Conservation (phyloP, 1,140 invertebrate species). For the Drosophila lini region DNA sequence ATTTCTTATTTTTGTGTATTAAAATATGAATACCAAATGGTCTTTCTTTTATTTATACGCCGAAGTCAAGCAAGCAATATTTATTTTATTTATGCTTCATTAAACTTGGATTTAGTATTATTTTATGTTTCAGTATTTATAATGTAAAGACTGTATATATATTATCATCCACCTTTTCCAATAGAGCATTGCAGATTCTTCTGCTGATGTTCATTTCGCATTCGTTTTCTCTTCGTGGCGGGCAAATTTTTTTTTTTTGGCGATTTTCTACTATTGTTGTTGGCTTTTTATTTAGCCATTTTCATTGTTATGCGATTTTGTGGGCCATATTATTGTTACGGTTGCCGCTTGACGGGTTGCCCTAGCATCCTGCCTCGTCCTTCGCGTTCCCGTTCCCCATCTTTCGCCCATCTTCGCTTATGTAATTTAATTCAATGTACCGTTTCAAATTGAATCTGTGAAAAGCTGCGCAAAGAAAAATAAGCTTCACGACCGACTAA, state of each 20-base stretch:
- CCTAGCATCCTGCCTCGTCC: constrained; percentile 42
- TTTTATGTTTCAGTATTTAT: not conserved
- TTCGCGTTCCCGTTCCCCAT: constrained; percentile 2
- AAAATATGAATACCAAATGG: too few relatives aligned
- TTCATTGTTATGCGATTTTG: constrained; percentile 82
- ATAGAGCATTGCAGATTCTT: constrained; percentile 19
- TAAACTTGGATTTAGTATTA: not conserved
- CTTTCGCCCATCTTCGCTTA: constrained; percentile 49
- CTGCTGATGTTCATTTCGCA: constrained; percentile 4
- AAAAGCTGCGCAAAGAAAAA: constrained; percentile 71
- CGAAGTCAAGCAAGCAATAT: too few relatives aligned
- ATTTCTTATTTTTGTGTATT: too few relatives aligned
- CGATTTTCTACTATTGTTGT: constrained; percentile 72
- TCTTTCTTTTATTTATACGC: too few relatives aligned
- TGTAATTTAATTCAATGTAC: constrained; percentile 81
- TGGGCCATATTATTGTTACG: constrained; percentile 80
- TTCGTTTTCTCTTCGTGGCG: constrained; percentile 6
- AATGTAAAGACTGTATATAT: not conserved
- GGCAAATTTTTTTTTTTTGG: constrained; percentile 36
- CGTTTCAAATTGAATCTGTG: constrained; percentile 81
- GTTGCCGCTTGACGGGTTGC: constrained; percentile 61
- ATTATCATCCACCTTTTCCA: not conserved
- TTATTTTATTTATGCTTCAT: not conserved
- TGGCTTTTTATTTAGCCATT: constrained; percentile 78
- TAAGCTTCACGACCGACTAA: constrained; percentile 60